A percentile compares a stretch with the other conserved stretches of the same genome.
Evolutionary conservation across 2,888 invertebrate genomes (phyloP).

Genomic region (Netelia fuscicornis): DNA sequence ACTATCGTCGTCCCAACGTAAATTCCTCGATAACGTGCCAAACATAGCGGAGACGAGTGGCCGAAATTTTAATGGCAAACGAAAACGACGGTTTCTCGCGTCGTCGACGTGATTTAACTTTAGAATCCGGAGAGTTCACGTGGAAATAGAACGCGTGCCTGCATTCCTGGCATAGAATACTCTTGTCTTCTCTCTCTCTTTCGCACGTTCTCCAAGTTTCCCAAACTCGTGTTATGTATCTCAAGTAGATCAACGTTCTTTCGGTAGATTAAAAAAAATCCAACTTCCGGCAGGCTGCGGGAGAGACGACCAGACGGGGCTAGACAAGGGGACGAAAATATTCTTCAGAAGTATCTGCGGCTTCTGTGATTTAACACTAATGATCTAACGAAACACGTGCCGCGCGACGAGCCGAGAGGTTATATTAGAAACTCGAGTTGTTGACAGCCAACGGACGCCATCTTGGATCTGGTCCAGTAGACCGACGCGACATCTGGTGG

Average conservation of each 20-base stretch:
- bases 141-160: slow-evolving; percentile 82
- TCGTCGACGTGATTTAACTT: slow-evolving; percentile 77
- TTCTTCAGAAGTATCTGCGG: neutral
- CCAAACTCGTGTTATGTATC: slow-evolving; percentile 33
- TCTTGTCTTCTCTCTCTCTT: slow-evolving; percentile 18
- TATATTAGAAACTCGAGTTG: no score
- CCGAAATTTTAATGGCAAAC: slow-evolving; percentile 61
- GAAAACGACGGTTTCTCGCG: slow-evolving; percentile 48
- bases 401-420: no score
- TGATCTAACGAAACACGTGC: no score
- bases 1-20: neutral
- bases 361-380: neutral
- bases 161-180: slow-evolving; percentile 73
- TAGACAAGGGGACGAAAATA: slow-evolving; percentile 9
- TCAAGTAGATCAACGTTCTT: slow-evolving; percentile 51
- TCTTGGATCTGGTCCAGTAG: no score
- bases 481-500: neutral
- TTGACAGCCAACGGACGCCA: no score
- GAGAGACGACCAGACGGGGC: neutral
- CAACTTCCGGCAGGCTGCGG: slow-evolving; percentile 18
- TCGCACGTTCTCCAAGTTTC: neutral
- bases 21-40: neutral
- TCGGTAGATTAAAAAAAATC: slow-evolving; percentile 19
- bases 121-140: slow-evolving; percentile 81
- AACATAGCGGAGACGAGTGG: slow-evolving; percentile 20